Conservation (phyloP, 1,140 invertebrate genomes). For the Drosophila pachea region DNA sequence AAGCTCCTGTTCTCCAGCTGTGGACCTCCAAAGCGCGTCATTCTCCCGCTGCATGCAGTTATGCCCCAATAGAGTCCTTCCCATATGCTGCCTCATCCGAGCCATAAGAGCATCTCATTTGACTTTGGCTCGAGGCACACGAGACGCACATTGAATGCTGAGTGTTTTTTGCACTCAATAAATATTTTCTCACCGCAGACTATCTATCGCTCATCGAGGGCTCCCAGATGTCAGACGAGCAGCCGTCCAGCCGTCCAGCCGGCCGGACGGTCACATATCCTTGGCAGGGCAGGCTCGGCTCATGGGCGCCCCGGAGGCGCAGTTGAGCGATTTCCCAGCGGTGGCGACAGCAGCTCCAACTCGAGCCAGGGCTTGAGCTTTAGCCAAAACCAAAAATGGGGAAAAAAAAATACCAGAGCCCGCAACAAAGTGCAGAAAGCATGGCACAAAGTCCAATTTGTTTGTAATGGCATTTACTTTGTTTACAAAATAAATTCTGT, state of each 20-base stretch:
- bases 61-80: neutral
- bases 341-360: conserved; percentile 30
- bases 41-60: too few relatives aligned
- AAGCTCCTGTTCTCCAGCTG: too few relatives aligned
- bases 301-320: conserved; percentile 16
- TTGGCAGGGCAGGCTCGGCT: conserved; percentile 15
- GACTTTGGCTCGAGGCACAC: conserved; percentile 44
- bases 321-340: conserved; percentile 58
- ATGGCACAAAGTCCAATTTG: conserved; percentile 75
- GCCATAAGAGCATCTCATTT: conserved; percentile 11
- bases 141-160: conserved; percentile 6
- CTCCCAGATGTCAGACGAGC: conserved; percentile 59
- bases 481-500: conserved; percentile 77
- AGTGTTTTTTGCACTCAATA: conserved; percentile 63
- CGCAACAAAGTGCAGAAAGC: conserved; percentile 58
- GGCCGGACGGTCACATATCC: conserved; percentile 1
- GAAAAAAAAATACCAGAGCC: conserved; percentile 11
- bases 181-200: conserved; percentile 59
- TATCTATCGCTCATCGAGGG: conserved; percentile 47
- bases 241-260: neutral
- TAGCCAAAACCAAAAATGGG: too few relatives aligned
- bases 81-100: neutral
- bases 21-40: too few relatives aligned
- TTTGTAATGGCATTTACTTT: conserved; percentile 77
- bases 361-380: conserved; percentile 1